Evolutionary conservation across 2,797 vertebrate genomes (phyloP).

Genomic region (Carduelis carduelis): DNA sequence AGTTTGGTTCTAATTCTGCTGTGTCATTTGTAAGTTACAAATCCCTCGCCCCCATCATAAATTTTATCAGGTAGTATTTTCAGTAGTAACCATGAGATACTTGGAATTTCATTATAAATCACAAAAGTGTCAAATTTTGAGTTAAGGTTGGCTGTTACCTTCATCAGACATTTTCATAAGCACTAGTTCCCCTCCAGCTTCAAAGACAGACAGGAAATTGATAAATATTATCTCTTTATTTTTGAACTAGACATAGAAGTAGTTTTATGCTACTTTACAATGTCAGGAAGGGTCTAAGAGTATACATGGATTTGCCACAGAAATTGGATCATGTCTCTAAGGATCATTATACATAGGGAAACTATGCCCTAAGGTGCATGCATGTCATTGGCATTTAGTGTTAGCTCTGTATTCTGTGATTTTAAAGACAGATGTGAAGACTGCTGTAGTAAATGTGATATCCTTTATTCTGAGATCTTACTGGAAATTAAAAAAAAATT

Average conservation of each 20-base stretch:
- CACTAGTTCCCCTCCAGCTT: background rate
- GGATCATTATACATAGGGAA: background rate
- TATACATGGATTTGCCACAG: background rate
- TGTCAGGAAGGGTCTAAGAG: background rate
- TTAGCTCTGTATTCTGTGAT: background rate
- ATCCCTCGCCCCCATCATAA: background rate
- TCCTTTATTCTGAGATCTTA: background rate
- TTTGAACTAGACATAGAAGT: background rate
- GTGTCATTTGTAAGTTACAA: background rate
- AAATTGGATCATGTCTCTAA: background rate
- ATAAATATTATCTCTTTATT: background rate
- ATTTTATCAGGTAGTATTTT: background rate
- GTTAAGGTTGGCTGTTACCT: background rate
- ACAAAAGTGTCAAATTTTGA: background rate
- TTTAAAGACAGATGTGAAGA: background rate
- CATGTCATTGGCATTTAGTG: background rate
- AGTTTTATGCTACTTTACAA: background rate
- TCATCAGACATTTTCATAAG: background rate
- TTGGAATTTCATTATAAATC: background rate
- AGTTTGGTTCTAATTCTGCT: background rate
- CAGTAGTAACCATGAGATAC: background rate
- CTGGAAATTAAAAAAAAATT: background rate
- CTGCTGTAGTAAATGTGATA: background rate
- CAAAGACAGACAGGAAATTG: background rate
- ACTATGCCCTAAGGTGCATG: background rate